Base-by-base conservation (phyloP, 2,888 invertebrate species). In the Abrostola triplasia region DNA sequence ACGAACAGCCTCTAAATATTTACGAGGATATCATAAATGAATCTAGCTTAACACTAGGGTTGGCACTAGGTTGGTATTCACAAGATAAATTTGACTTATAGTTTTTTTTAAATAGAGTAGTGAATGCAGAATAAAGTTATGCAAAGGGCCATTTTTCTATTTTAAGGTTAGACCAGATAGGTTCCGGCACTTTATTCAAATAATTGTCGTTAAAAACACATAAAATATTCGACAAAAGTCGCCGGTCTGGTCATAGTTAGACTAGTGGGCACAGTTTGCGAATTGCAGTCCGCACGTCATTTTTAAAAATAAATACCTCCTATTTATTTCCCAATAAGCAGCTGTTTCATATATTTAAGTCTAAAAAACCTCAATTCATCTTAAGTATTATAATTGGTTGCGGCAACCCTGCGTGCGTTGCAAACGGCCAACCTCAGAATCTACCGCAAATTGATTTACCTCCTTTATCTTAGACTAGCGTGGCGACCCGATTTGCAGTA, bases 361-460 rank as follows among this genome's bases (percentile, higher is more conserved):
- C 41, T 41, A 11, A n/a, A 11, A 41, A n/a, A n/a, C 41, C 4
- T n/a, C 11, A 11, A 41, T 11, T 41, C 1, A n/a, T 12, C 0
- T 8, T 8, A 9, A 8, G 13, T 8, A 47, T 24, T 24, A 47
- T 47, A 13, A 9, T 24, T 10, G 13, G 47, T 55, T 49, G 64
- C n/a, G 77, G 41, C 66, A 75, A 41, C 65, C 63, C 69, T 73
- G 51, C 47, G 44, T 47, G 42, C 51, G 42, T 49, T 58, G 62
- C 66, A 47, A 50, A 53, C 36, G 13, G 36, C 12, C 42, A 56
- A 50, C 48, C 58, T 12, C 75, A 62, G 76, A 76, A 80, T 79
- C 74, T 75, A 72, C 70, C 71, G 76, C 80, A 83, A 83, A 86
- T 84, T 84, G 85, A 84, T 84, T 83, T 78, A 77, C 59, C 73